Evolutionary conservation across 2,888 invertebrate species (phyloP).

Genomic region (Tortrix viridana): DNA sequence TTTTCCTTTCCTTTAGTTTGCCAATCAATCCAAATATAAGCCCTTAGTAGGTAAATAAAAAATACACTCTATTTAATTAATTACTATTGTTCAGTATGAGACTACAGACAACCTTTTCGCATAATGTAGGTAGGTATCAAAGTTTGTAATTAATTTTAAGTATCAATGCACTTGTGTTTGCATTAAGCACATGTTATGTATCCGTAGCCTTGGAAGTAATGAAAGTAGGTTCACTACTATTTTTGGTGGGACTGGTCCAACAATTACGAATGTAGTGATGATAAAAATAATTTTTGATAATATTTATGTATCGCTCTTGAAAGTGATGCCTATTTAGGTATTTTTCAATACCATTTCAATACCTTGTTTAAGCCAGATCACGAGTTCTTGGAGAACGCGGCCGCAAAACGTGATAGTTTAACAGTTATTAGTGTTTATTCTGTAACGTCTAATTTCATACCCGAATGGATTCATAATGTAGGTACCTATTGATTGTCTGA

Average conservation of each 20-base stretch:
- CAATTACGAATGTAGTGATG: neutral
- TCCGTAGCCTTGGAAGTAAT: slow-evolving; percentile 25
- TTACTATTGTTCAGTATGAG: slow-evolving; percentile 9
- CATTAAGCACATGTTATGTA: slow-evolving; percentile 13
- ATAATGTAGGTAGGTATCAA: neutral
- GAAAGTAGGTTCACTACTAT: slow-evolving; percentile 13
- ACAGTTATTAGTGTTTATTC: too few relatives aligned
- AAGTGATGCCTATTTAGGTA: neutral
- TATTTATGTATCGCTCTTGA: neutral
- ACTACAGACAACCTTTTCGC: slow-evolving; percentile 22
- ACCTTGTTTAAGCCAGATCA: neutral
- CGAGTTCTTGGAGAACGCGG: too few relatives aligned
- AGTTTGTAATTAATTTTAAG: slow-evolving; percentile 5
- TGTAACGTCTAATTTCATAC: neutral
- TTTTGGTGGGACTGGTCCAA: slow-evolving; percentile 15
- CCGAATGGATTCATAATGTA: neutral
- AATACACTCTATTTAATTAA: neutral
- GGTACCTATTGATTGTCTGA: too few relatives aligned
- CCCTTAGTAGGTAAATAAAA: neutral
- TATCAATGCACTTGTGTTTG: slow-evolving; percentile 34
- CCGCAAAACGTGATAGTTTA: too few relatives aligned
- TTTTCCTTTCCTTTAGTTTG: neutral
- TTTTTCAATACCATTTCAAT: neutral
- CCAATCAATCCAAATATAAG: neutral
- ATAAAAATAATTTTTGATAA: neutral